phyloP scores from a whole-genome alignment of 2,113 vertebrate species.

The Epinephelus moara region DNA sequence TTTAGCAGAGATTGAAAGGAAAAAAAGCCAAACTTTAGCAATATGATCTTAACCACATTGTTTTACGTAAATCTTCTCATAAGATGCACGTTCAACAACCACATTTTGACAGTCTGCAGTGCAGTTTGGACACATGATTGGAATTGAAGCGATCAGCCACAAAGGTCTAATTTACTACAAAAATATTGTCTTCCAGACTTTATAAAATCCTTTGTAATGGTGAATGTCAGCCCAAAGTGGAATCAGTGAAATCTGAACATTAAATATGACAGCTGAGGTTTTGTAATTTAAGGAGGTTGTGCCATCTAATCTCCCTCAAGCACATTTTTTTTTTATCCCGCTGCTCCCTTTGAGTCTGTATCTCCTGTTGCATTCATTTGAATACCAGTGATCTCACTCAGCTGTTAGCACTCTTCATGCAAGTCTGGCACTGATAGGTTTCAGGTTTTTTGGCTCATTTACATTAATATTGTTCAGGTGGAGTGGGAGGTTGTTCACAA shows the following conservation, averaged over 20 bases:
- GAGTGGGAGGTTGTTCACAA: not conserved
- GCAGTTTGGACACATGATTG: not conserved
- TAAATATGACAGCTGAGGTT: slow-evolving; percentile 27
- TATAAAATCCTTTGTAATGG: not conserved
- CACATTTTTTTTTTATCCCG: not conserved
- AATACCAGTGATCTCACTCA: slow-evolving; percentile 24
- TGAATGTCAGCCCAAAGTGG: slow-evolving; percentile 15
- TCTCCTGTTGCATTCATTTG: slow-evolving; percentile 23
- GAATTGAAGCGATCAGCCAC: not conserved
- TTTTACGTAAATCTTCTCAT: slow-evolving; percentile 1
- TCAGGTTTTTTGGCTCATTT: not conserved
- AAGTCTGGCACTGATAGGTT: not conserved
- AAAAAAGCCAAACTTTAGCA: not conserved
- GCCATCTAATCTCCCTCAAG: slow-evolving; percentile 23
- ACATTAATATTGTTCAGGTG: not conserved
- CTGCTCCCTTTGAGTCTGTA: not conserved
- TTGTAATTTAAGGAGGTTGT: slow-evolving; percentile 26
- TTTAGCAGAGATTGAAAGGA: slow-evolving; percentile 10
- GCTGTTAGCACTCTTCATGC: not conserved
- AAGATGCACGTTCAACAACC: not conserved
- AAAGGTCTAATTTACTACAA: slow-evolving; percentile 13
- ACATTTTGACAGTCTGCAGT: not conserved
- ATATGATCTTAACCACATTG: slow-evolving; percentile 6
- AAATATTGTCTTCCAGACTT: slow-evolving; percentile 30
- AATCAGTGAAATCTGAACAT: slow-evolving; percentile 16